Evolutionary conservation across 2,113 vertebrate genomes (phyloP), one percentile per base, ranked within the genome.

Genomic region (Colius striatus): DNA sequence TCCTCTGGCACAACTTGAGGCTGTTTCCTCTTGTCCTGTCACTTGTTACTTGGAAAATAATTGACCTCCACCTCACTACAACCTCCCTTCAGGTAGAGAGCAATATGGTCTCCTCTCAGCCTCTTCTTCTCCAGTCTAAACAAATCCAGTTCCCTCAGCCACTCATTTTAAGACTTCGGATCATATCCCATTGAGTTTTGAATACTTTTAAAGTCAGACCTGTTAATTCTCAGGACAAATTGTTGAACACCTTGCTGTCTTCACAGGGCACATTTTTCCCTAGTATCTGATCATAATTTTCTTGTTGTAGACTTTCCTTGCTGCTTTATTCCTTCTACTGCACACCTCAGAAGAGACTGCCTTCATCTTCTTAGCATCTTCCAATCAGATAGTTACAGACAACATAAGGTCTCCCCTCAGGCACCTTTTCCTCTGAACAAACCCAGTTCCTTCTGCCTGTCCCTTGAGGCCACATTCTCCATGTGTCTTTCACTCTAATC

Each of bases 401-500:
- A 84, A 22, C 29, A 32, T 11, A 62, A 43, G 11, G 23, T 34
- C 9, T 60, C 29, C 13, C 16, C 25, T 41, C 20, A 47, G 54
- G 22, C 47, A 77, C 6, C 48, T 16, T 71, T 29, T 38, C 20
- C 23, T 18, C 22, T 19, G 15, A 74, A 63, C 43, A 67, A 63
- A 29, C 29, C 10, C 43, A 51, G 10, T 14, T 72, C 45, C 20
- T n/a, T 73, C 71, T 62, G 27, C 29, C 17, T 54, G 50, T 81
- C 30, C 18, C 71, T 8, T 10, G 13, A 30, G 36, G 29, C 27
- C 61, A 38, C 0, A 0, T 6, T 50, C 9, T 84, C 18, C 60
- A 26, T 0, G 5, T 50, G 36, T 19, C 22, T 60, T 22, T 17
- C 26, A 30, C 1, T 5, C 2, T 16, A 13, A 2, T 12, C 45